phyloP scores from a whole-genome alignment of 2,888 invertebrate genomes.

The Pachycephus smyrnensis region DNA sequence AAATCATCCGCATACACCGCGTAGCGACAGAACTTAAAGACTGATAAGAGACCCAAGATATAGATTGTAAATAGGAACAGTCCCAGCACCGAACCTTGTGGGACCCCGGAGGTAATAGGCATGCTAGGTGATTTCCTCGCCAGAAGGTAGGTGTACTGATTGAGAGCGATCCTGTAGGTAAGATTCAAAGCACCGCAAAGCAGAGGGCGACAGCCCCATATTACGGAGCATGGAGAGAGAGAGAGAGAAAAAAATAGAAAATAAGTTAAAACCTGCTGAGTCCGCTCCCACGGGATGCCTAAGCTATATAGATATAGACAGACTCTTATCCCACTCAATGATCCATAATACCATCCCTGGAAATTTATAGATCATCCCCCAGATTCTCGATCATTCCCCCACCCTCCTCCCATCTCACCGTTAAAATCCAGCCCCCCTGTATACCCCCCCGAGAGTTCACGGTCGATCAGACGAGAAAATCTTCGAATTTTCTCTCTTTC shows the following conservation, averaged over 20 bases:
- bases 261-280: conserved; percentile 17
- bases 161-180: not conserved
- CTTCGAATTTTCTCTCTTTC: too few relatives aligned
- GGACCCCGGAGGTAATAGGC: not conserved
- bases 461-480: too few relatives aligned
- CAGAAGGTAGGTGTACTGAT: not conserved
- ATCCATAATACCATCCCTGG: not conserved
- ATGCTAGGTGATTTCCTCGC: too few relatives aligned
- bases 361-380: not conserved
- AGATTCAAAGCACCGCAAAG: not conserved
- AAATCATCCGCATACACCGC: not conserved
- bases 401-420: not conserved
- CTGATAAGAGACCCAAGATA: not conserved
- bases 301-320: not conserved
- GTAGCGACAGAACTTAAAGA: not conserved
- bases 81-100: conserved; percentile 7
- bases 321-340: too few relatives aligned
- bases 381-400: not conserved
- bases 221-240: not conserved
- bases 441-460: too few relatives aligned
- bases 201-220: too few relatives aligned
- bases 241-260: not conserved
- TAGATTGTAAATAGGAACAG: not conserved
- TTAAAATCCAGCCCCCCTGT: too few relatives aligned
- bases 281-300: conserved; percentile 19